Conservation (phyloP, 1,140 invertebrate species). For the Mizuhopecten yessoensis region DNA sequence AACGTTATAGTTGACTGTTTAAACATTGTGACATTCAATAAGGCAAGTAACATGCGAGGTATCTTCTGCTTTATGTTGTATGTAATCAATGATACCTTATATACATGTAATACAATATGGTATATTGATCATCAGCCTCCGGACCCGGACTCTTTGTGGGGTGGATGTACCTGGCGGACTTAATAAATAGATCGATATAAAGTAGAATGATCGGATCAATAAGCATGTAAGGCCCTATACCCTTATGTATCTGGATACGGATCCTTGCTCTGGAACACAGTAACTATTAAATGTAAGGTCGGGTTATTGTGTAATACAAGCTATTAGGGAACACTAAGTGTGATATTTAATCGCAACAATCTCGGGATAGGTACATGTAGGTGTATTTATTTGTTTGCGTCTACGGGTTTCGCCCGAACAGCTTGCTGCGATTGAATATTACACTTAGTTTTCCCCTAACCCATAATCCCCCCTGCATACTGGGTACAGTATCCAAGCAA, state of each 20-base stretch:
- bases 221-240: neutral
- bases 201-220: neutral
- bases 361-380: too few relatives aligned
- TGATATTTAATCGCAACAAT: too few relatives aligned
- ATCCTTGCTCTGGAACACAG: too few relatives aligned
- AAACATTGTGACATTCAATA: neutral
- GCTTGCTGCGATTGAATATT: too few relatives aligned
- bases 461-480: neutral
- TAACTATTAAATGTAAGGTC: too few relatives aligned
- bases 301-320: too few relatives aligned
- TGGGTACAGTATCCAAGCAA: neutral
- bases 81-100: neutral
- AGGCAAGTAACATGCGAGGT: neutral
- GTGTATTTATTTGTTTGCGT: too few relatives aligned
- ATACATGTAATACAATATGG: neutral
- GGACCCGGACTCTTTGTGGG: neutral
- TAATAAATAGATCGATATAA: neutral
- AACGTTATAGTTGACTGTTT: neutral
- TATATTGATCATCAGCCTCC: neutral
- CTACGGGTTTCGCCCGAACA: too few relatives aligned
- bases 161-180: neutral
- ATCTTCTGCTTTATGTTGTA: neutral
- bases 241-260: too few relatives aligned
- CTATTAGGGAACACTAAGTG: too few relatives aligned
- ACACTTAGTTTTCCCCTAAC: too few relatives aligned